Evolutionary conservation across 2,797 vertebrate genomes (phyloP).

Genomic region (Platalea minor): DNA sequence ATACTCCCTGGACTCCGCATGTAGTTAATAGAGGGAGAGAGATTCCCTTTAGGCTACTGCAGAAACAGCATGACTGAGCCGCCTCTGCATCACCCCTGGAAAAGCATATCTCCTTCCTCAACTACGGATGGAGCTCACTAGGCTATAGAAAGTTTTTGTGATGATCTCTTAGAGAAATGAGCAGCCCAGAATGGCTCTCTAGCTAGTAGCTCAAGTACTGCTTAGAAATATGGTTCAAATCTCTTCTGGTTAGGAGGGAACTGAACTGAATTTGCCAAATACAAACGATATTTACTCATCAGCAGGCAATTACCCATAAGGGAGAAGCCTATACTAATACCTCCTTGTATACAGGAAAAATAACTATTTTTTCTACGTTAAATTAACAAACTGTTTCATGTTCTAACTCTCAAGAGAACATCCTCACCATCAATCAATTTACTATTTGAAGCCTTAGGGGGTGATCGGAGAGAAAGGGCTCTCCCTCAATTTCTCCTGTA

Average conservation of each 20-base stretch:
- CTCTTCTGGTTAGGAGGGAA: neutral
- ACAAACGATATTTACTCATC: neutral
- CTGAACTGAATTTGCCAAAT: neutral
- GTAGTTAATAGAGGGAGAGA: neutral
- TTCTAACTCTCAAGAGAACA: neutral
- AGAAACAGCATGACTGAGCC: neutral
- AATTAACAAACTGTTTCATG: neutral
- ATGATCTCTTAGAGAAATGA: neutral
- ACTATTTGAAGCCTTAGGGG: neutral
- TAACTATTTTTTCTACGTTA: neutral
- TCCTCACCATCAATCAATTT: neutral
- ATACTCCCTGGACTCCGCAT: neutral
- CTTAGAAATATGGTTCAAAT: neutral
- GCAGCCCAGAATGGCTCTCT: neutral
- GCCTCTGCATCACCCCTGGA: neutral
- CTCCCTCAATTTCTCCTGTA: neutral
- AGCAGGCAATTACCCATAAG: neutral
- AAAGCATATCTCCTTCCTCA: neutral
- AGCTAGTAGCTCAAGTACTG: neutral
- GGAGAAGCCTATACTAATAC: neutral
- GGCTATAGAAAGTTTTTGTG: neutral
- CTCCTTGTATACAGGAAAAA: neutral
- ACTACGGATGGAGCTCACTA: neutral
- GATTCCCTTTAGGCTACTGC: neutral
- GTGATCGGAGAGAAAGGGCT: neutral